Conservation (phyloP, 2,888 invertebrate species). For the Andricus curvator region DNA sequence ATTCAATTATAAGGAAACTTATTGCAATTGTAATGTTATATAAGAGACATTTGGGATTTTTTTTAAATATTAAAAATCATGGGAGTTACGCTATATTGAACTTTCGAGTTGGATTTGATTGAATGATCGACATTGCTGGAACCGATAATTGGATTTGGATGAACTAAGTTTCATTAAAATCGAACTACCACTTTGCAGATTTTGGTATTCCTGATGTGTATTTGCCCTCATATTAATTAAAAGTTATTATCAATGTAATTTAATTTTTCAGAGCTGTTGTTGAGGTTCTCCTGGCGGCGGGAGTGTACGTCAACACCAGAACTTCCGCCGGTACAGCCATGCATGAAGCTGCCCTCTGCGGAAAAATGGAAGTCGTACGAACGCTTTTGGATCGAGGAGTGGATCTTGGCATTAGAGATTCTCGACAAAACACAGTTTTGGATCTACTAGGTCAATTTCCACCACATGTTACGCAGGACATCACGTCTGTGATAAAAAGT, state of each 20-base stretch:
- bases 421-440: slow-evolving; percentile 90
- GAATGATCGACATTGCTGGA: no score
- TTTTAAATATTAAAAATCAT: no score
- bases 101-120: no score
- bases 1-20: no score
- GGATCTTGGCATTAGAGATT: slow-evolving; percentile 89
- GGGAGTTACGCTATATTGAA: no score
- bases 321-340: slow-evolving; percentile 93
- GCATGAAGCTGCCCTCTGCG: slow-evolving; percentile 95
- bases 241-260: background rate
- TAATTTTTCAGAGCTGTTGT: slow-evolving; percentile 86
- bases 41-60: no score
- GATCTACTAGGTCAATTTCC: slow-evolving; percentile 93
- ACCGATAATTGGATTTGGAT: no score
- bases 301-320: slow-evolving; percentile 92
- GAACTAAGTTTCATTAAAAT: no score
- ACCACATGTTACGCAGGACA: slow-evolving; percentile 92
- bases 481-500: slow-evolving; percentile 92
- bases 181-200: no score
- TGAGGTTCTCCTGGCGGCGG: slow-evolving; percentile 88
- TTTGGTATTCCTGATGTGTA: no score
- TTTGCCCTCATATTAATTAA: no score
- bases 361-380: slow-evolving; percentile 92
- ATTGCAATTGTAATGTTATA: no score
- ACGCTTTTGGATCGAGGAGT: slow-evolving; percentile 90